Conservation (phyloP, 1,140 invertebrate genomes). For the Pseudomyrmex gracilis region DNA sequence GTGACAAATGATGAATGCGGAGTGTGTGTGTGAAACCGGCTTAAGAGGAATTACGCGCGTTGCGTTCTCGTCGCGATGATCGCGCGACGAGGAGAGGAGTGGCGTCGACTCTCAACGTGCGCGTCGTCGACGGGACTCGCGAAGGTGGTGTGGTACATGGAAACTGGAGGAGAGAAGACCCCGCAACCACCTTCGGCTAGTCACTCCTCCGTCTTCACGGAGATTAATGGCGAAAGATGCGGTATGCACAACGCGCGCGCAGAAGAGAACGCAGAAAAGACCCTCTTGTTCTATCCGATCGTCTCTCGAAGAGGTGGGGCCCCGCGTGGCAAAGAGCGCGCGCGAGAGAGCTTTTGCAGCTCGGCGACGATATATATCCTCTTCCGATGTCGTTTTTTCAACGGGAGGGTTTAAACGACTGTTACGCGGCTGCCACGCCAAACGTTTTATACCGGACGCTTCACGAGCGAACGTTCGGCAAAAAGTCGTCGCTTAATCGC, state of each 20-base stretch:
- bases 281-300: conserved; percentile 49
- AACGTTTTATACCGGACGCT: conserved; percentile 9
- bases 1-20: conserved; percentile 41
- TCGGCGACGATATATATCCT: conserved; percentile 58
- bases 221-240: conserved; percentile 56
- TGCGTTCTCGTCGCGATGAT: not conserved
- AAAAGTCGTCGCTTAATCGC: not conserved
- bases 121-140: conserved; percentile 17
- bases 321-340: not conserved
- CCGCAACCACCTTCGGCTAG: conserved; percentile 52
- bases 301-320: conserved; percentile 45
- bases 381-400: conserved; percentile 51
- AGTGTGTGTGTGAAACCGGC: not conserved
- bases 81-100: conserved; percentile 3
- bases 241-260: conserved; percentile 37
- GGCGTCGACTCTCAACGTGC: conserved; percentile 13
- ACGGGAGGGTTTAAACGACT: conserved; percentile 24
- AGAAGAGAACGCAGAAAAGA: conserved; percentile 1
- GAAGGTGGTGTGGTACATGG: conserved; percentile 33
- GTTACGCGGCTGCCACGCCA: conserved; percentile 23
- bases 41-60: not conserved
- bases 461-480: conserved; percentile 6
- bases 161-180: conserved; percentile 44
- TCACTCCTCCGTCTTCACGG: conserved; percentile 57
- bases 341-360: conserved; percentile 32